A percentile compares a stretch with the other conserved stretches of the same genome.
phyloP scores from a whole-genome alignment of 2,888 invertebrate genomes.

The Emmelina monodactyla region DNA sequence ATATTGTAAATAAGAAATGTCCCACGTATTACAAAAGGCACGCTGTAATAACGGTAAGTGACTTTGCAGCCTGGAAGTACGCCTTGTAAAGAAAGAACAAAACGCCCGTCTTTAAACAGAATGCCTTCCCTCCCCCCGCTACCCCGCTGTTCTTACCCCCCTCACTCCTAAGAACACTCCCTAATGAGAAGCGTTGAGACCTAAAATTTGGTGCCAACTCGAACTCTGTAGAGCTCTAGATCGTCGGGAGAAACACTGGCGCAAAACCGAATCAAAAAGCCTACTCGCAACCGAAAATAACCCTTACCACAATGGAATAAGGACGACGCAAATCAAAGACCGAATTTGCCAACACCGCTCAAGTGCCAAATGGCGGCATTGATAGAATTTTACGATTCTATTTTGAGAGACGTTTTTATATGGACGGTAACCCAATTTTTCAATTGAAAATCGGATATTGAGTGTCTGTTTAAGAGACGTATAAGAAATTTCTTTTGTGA shows the following conservation, averaged over 20 bases:
- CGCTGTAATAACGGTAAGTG: too few relatives aligned
- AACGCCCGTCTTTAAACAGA: neutral
- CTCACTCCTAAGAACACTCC: neutral
- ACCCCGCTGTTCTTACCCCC: slow-evolving; percentile 13
- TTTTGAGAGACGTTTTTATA: slow-evolving; percentile 30
- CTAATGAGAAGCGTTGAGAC: slow-evolving; percentile 60
- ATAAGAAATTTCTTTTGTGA: too few relatives aligned
- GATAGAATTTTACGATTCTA: slow-evolving; percentile 39
- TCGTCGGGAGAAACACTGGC: slow-evolving; percentile 16
- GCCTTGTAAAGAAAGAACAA: too few relatives aligned
- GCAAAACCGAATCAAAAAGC: slow-evolving; percentile 8
- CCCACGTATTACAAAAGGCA: too few relatives aligned
- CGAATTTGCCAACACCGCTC: slow-evolving; percentile 14
- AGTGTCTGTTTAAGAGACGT: too few relatives aligned
- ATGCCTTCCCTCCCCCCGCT: slow-evolving; percentile 12
- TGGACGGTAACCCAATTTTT: too few relatives aligned
- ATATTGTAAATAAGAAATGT: too few relatives aligned
- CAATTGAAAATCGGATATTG: too few relatives aligned
- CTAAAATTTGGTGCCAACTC: slow-evolving; percentile 63
- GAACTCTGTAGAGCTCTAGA: slow-evolving; percentile 50
- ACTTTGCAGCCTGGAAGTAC: too few relatives aligned
- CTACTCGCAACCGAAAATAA: slow-evolving; percentile 12
- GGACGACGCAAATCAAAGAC: slow-evolving; percentile 3
- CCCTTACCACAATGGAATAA: slow-evolving; percentile 17
- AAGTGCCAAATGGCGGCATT: slow-evolving; percentile 35